phyloP scores from a whole-genome alignment of 2,888 invertebrate genomes.

The Phyllotreta striolata region DNA sequence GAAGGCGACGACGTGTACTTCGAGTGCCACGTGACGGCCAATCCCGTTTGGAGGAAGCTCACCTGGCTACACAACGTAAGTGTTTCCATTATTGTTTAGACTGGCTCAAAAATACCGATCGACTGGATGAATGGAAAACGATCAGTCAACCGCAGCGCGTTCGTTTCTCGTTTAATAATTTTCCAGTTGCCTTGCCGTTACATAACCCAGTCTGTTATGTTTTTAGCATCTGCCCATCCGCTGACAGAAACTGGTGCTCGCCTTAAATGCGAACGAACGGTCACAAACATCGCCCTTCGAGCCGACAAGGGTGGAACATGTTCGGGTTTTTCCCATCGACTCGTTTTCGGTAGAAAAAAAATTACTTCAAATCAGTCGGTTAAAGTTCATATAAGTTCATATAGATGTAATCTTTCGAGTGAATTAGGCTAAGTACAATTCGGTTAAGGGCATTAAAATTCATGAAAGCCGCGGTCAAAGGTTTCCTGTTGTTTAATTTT shows the following conservation, averaged over 20 bases:
- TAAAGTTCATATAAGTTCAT: too few relatives aligned
- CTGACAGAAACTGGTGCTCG: constrained; percentile 20
- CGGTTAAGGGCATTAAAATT: too few relatives aligned
- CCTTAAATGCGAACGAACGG: constrained; percentile 6
- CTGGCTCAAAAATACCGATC: too few relatives aligned
- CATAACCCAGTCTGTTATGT: constrained; percentile 1
- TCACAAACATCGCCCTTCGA: constrained; percentile 10
- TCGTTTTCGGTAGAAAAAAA: too few relatives aligned
- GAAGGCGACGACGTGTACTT: constrained; percentile 93
- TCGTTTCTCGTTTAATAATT: constrained; percentile 11
- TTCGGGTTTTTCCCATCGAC: too few relatives aligned
- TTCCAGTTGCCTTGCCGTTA: constrained; percentile 10
- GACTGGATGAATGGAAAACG: too few relatives aligned
- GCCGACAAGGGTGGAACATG: too few relatives aligned
- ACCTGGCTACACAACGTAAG: constrained; percentile 90
- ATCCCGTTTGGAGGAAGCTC: constrained; percentile 84
- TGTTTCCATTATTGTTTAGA: constrained; percentile 48
- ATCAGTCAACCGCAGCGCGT: background rate
- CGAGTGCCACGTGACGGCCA: constrained; percentile 90
- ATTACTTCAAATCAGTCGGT: too few relatives aligned
- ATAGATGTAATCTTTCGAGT: too few relatives aligned
- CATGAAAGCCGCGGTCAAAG: too few relatives aligned
- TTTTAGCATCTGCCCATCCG: constrained; percentile 14
- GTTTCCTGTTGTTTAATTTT: too few relatives aligned
- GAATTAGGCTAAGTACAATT: too few relatives aligned